Conservation (phyloP, 2,113 vertebrate genomes). For the Pseudorectes ferrugineus region DNA sequence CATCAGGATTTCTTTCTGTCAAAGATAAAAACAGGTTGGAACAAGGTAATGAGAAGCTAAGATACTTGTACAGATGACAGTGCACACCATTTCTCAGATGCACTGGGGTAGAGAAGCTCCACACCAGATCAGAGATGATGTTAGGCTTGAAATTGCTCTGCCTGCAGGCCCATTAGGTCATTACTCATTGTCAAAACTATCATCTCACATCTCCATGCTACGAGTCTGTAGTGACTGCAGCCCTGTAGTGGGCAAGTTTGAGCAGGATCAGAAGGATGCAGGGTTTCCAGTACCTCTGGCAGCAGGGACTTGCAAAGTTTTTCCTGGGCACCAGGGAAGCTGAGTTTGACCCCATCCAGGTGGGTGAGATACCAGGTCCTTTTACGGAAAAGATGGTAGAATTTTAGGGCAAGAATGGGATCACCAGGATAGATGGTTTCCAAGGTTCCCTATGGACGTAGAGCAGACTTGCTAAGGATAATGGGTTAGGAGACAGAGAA, state of each 20-base stretch:
- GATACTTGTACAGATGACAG: not conserved
- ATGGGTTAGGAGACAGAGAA: not conserved
- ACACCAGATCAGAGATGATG: not conserved
- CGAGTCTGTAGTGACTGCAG: not conserved
- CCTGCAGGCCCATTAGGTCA: not conserved
- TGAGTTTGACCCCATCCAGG: not conserved
- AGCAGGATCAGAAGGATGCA: too few species aligned
- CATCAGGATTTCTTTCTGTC: not conserved
- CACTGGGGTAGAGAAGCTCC: not conserved
- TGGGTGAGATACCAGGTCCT: not conserved
- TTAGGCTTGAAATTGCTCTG: not conserved
- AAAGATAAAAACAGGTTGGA: not conserved
- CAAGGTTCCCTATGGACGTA: not conserved
- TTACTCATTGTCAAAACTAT: not conserved
- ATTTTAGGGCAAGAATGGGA: not conserved
- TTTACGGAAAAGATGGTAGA: not conserved
- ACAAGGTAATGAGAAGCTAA: not conserved
- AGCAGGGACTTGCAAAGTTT: not conserved
- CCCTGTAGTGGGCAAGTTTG: not conserved
- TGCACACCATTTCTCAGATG: not conserved
- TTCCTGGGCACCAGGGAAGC: not conserved
- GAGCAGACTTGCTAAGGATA: not conserved
- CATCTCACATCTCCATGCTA: not conserved
- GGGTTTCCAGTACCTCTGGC: not conserved
- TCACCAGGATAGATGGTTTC: not conserved